Conservation (phyloP, 2,113 vertebrate species). For the Mellivora capensis region DNA sequence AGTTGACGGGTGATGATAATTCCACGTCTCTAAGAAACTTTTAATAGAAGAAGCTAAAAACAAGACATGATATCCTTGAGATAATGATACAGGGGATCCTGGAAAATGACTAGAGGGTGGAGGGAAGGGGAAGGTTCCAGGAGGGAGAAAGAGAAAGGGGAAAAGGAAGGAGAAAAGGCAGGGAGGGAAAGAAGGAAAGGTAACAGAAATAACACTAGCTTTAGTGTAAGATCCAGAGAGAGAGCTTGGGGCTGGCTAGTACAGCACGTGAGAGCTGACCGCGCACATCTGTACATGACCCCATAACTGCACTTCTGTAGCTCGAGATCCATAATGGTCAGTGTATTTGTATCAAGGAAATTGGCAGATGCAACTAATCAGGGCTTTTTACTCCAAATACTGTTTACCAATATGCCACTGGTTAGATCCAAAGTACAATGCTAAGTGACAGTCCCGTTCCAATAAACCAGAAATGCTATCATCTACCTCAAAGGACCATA, state of each 20-base stretch:
- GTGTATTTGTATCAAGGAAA: background rate
- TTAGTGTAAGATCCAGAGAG: background rate
- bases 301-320: background rate
- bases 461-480: background rate
- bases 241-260: background rate
- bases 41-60: background rate
- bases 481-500: background rate
- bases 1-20: background rate
- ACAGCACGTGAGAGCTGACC: background rate
- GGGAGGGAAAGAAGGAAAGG: background rate
- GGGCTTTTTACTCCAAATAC: background rate
- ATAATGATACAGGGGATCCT: background rate
- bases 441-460: background rate
- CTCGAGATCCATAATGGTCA: background rate
- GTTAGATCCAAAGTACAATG: background rate
- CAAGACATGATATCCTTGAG: background rate
- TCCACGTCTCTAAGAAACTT: background rate
- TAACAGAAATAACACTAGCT: background rate
- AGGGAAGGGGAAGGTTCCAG: rapidly evolving
- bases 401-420: background rate
- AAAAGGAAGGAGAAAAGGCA: no score
- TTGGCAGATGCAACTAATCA: background rate
- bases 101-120: background rate
- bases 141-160: background rate
- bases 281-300: background rate